Evolutionary conservation across 2,113 vertebrate genomes (phyloP), one percentile per base, ranked within the genome.

Genomic region (Nicator chloris): DNA sequence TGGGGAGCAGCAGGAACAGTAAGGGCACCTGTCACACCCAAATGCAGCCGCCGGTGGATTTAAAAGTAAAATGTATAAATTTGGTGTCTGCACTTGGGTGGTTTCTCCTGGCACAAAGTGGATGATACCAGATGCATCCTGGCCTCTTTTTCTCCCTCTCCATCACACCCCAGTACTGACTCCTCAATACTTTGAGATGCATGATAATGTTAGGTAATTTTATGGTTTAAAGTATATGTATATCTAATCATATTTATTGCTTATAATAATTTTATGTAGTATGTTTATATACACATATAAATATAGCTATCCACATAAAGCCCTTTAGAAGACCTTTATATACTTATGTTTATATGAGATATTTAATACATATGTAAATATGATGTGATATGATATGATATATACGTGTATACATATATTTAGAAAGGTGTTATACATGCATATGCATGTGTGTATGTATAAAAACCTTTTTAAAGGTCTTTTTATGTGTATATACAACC

Each of bases 101-200:
- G 50, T 47, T 66, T 56, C 28, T 57, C 44, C 47, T 42, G 75
- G 69, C 11, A 16, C 21, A 16, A 84, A 56, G 37, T 40, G 35
- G 45, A 47, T 30, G 19, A 6, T 19, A 63, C 13, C 33, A 24
- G 2, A 0, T 2, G 3, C 53, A 23, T 22, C 68, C 39, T 1
- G 1, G 63, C 3, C 13, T 6, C 66, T 68, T 57, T 45, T 33
- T 20, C 63, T 80, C 4, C 3, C 24, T 10, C 13, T 6, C 17
- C 21, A 5, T 39, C 39, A 6, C 51, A 35, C 3, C 13, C 37
- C 60, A 54, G 13, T 1, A 2, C 47, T 60, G 23, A 21, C 23
- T 76, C 26, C 49, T 50, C 35, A 35, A 28, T 17, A n/a, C 13
- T 31, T 60, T 13, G 31, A 79, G 22, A 63, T 42, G 21, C 15